Percentiles rank a stretch among this genome's conserved stretches.
Evolutionary conservation across 2,888 invertebrate genomes (phyloP).

Genomic region (Platycnemis pennipes): DNA sequence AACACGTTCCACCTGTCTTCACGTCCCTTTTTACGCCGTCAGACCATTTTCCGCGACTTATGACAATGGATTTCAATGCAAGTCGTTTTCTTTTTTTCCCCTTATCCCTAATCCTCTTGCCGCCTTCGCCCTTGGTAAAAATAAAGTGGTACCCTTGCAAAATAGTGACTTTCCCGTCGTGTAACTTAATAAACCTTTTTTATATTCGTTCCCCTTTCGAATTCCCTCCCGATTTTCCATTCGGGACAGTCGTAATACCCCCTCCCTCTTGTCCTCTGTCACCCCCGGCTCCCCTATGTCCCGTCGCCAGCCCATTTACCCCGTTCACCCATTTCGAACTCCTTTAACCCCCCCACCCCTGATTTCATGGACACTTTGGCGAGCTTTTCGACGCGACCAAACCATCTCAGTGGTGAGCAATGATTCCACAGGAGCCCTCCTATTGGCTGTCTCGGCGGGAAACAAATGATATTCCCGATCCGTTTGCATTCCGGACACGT

Average conservation of each 20-base stretch:
- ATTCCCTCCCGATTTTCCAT: background rate
- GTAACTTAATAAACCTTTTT: conserved; percentile 50
- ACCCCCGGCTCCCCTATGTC: background rate
- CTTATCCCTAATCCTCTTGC: background rate
- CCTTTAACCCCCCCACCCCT: background rate
- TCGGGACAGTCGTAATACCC: background rate
- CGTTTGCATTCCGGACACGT: conserved; percentile 63
- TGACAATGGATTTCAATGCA: conserved; percentile 57
- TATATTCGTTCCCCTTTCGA: background rate
- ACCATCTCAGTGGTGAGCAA: conserved; percentile 57
- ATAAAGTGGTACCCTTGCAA: background rate
- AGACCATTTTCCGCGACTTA: background rate
- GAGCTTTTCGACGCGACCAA: conserved; percentile 55
- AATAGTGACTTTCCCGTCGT: conserved; percentile 28
- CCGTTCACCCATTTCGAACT: background rate
- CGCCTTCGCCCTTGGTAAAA: background rate
- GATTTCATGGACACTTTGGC: conserved; percentile 64
- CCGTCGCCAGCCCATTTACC: background rate
- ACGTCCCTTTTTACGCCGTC: background rate
- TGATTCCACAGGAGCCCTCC: conserved; percentile 48
- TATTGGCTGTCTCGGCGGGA: conserved; percentile 62
- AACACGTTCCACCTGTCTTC: conserved; percentile 61
- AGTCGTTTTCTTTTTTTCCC: background rate
- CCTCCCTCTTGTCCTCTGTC: background rate
- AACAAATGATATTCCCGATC: conserved; percentile 61